Evolutionary conservation across 2,113 vertebrate species (phyloP), one percentile per base, ranked within the genome.

Genomic region (Eidolon helvum): DNA sequence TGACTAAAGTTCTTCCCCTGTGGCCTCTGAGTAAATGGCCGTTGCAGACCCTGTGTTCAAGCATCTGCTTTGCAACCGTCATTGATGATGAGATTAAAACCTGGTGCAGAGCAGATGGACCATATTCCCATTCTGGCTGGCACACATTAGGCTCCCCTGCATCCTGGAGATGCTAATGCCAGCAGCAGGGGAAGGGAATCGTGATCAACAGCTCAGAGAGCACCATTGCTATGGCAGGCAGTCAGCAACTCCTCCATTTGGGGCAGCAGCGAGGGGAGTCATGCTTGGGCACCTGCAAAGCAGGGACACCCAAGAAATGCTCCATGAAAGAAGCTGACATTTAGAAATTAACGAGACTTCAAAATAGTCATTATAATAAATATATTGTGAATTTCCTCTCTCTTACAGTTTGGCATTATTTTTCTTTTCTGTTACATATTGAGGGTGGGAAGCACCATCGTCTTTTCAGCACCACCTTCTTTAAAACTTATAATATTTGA

Each of bases 121-220:
- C 38, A 45, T 92, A 91, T 95, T 55, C 57, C 35, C 88, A n/a
- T 88, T 61, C 84, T 87, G 61, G 86, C 61, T 89, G 94, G 77
- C 57, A 80, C 77, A 26, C 66, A 53, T 82, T 38, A 95, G 91
- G 14, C 74, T 72, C 48, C 72, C 30, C 24, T 72, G 15, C 53
- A 80, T 55, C 87, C 26, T 0, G 0, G 87, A 93, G 78, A 89
- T 83, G 78, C 78, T 90, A 80, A 61, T 0, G 2, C 65, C 84
- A 91, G 79, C 93, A 91, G 74, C 61, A 48, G 50, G 33, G 65
- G 45, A 83, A 97, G 15, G 78, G n/a, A 97, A 94, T 72, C 89
- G 45, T 65, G 85, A 92, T 88, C 38, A 24, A 5, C 21, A 19
- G 21, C 90, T 90, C 69, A 22, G 40, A 78, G 77, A 82, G 48